Conservation (phyloP, 2,888 invertebrate genomes). For the Hetaerina titia region DNA sequence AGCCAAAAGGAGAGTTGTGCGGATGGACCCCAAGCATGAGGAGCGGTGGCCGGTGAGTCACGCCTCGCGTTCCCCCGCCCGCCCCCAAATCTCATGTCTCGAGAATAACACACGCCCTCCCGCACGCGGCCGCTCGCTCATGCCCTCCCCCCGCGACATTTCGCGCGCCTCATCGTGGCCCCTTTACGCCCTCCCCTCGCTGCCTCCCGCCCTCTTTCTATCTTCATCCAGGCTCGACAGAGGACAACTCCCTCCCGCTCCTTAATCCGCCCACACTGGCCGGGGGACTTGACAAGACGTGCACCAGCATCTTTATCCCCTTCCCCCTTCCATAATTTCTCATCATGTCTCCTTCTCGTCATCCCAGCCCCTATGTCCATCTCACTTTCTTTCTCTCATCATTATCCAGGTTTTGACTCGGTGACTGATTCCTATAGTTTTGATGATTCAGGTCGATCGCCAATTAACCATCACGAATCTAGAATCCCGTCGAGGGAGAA, state of each 20-base stretch:
- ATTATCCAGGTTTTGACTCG: too few relatives aligned
- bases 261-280: not conserved
- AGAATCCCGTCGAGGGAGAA: too few relatives aligned
- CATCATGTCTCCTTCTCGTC: not conserved
- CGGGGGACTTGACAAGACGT: not conserved
- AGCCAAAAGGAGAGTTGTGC: slow-evolving; percentile 29
- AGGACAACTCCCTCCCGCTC: not conserved
- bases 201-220: not conserved
- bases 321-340: not conserved
- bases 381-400: not conserved
- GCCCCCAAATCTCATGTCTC: slow-evolving; percentile 55
- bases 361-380: not conserved
- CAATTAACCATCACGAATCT: too few relatives aligned
- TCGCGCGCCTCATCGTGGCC: not conserved
- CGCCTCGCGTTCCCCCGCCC: not conserved
- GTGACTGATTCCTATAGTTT: too few relatives aligned
- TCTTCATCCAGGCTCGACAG: not conserved
- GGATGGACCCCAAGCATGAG: not conserved
- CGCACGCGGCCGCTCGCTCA: not conserved
- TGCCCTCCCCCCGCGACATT: slow-evolving; percentile 7
- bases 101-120: slow-evolving; percentile 47
- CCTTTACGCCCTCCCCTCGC: not conserved
- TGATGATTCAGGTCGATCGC: too few relatives aligned
- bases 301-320: not conserved
- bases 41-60: slow-evolving; percentile 36